Evolutionary conservation across 2,888 invertebrate genomes (phyloP).

Genomic region (Prenolepis imparis): DNA sequence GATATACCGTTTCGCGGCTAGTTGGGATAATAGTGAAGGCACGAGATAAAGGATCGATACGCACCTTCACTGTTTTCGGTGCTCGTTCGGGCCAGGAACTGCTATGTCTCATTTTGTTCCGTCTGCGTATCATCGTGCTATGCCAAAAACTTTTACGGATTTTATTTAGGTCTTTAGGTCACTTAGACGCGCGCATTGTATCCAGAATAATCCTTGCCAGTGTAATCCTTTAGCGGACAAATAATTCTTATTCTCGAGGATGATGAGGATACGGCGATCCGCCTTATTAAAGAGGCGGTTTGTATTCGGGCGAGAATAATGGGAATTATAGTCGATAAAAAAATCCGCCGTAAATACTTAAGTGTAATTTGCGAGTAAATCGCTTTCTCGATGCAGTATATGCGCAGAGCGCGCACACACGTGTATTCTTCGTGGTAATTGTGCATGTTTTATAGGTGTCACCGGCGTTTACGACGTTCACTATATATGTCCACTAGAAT

Average conservation of each 20-base stretch:
- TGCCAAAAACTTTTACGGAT: background rate
- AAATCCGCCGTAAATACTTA: background rate
- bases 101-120: constrained; percentile 79
- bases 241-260: constrained; percentile 10
- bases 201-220: background rate
- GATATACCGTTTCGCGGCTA: constrained; percentile 68
- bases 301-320: constrained; percentile 29
- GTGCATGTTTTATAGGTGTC: constrained; percentile 40
- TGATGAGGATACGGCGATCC: background rate
- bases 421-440: background rate
- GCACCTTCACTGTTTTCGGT: constrained; percentile 78
- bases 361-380: constrained; percentile 5
- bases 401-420: constrained; percentile 21
- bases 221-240: background rate
- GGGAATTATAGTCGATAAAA: background rate
- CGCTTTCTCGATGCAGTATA: constrained; percentile 22
- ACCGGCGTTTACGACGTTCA: constrained; percentile 45
- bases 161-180: constrained; percentile 18
- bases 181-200: constrained; percentile 35
- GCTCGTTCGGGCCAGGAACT: constrained; percentile 81
- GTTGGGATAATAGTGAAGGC: constrained; percentile 80
- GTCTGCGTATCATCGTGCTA: constrained; percentile 70
- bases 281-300: background rate
- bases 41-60: constrained; percentile 79
- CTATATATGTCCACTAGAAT: constrained; percentile 39